phyloP scores from a whole-genome alignment of 1,140 invertebrate species.

The Odontomachus brunneus region DNA sequence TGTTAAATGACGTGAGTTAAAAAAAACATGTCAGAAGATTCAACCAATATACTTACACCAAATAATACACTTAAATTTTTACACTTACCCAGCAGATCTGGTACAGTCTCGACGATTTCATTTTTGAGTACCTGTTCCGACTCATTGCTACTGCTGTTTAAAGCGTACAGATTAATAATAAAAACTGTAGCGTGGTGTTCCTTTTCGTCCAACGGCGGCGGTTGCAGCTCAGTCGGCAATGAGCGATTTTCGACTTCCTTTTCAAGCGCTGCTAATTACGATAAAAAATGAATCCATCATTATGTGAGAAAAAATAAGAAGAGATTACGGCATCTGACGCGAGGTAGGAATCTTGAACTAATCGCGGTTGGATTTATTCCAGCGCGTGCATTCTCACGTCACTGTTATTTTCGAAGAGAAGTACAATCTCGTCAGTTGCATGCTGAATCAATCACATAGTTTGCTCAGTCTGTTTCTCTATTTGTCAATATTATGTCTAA shows the following conservation, averaged over 20 bases:
- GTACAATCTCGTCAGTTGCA: not conserved
- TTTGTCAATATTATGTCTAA: not conserved
- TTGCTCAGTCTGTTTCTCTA: not conserved
- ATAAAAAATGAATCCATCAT: constrained; percentile 12
- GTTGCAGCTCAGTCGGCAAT: constrained; percentile 77
- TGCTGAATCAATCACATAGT: not conserved
- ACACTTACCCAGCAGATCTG: constrained; percentile 66
- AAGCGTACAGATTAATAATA: constrained; percentile 81
- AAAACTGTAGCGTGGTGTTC: constrained; percentile 72
- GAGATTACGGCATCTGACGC: constrained; percentile 2
- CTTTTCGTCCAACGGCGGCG: constrained; percentile 69
- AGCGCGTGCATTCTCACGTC: not conserved
- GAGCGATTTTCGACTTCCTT: constrained; percentile 65
- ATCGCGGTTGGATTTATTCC: constrained; percentile 23
- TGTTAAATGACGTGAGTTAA: not conserved
- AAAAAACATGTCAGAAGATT: not conserved
- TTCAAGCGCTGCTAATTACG: not conserved
- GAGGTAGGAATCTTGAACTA: constrained; percentile 14
- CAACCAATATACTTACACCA: too few relatives aligned
- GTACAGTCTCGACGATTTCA: constrained; percentile 55
- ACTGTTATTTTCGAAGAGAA: constrained; percentile 32
- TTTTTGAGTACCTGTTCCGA: constrained; percentile 69
- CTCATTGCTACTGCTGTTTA: constrained; percentile 76
- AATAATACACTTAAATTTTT: not conserved
- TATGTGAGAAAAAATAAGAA: constrained; percentile 8